Percentiles rank a stretch among this genome's conserved stretches.
Conservation (phyloP, 1,140 invertebrate genomes). For the Neodiprion virginianus region DNA sequence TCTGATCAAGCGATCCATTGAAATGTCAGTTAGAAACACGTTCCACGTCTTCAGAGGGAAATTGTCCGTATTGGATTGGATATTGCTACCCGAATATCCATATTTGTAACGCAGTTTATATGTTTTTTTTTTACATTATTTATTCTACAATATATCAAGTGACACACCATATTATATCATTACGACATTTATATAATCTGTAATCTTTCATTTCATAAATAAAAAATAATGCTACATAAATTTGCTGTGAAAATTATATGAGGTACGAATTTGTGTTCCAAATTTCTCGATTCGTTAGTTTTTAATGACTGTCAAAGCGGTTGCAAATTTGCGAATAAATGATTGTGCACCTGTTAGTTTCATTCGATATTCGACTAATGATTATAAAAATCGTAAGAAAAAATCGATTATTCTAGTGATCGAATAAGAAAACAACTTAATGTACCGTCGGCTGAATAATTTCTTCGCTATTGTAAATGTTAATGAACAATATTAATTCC, state of each 20-base stretch:
- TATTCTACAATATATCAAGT: conserved; percentile 2
- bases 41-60: neutral
- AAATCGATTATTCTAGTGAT: no score
- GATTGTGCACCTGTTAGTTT: no score
- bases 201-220: neutral
- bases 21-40: neutral
- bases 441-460: no score
- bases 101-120: conserved; percentile 5
- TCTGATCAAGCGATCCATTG: neutral
- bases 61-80: neutral
- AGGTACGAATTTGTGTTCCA: no score
- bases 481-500: no score
- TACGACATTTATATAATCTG: conserved; percentile 6
- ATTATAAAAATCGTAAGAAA: no score
- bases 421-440: no score
- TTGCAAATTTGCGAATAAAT: no score
- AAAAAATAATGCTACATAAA: neutral
- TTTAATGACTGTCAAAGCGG: no score
- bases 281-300: no score
- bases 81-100: neutral
- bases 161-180: neutral
- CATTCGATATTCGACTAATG: no score
- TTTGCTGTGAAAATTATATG: neutral
- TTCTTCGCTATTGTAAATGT: no score
- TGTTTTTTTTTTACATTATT: neutral